Evolutionary conservation across 2,113 vertebrate species (phyloP), one percentile per base, ranked within the genome.

Genomic region (Gymnarchus niloticus): DNA sequence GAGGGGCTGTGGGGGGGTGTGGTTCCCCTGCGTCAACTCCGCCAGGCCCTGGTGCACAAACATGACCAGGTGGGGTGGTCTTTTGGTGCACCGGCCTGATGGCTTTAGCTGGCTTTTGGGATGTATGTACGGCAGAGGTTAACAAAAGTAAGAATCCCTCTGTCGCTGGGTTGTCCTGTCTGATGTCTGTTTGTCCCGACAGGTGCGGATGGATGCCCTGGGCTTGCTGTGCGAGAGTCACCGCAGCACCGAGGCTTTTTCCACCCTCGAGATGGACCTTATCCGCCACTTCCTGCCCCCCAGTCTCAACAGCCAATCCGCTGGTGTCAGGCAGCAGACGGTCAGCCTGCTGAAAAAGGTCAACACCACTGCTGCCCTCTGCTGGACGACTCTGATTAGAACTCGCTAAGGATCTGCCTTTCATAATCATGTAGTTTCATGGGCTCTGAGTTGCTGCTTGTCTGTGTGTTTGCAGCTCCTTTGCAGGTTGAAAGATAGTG

Each of bases 161-260:
- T n/a, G n/a, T n/a, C n/a, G n/a, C n/a, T n/a, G n/a, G n/a, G n/a
- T n/a, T n/a, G n/a, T n/a, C n/a, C n/a, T n/a, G n/a, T n/a, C n/a
- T n/a, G n/a, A n/a, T n/a, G n/a, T 61, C 51, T 7, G 4, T 76
- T 51, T 77, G 7, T 76, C 56, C 1, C 33, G 23, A 84, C 89
- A 97, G 97, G 96, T 99, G 69, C 96, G 96, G 87, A 94, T 98
- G 86, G 98, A 99, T 85, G 96, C 97, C n/a, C 90, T 99, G 88
- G 98, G 97, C 2, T 94, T 99, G 82, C 92, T 99, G 54, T 99
- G 97, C 86, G 98, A 99, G 92, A 97, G 95, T 77, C 96, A 96
- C 84, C 95, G 97, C 84, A 97, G 96, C 91, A 99, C 98, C 0
- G 97, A 99, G 92, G 88, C 92, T 0, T 89, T 98, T 86, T 95